These are phyloP conservation scores for Gallinago media DNA, from an alignment of 2,113 vertebrate genomes.

Conservation along the genomic window DNA sequence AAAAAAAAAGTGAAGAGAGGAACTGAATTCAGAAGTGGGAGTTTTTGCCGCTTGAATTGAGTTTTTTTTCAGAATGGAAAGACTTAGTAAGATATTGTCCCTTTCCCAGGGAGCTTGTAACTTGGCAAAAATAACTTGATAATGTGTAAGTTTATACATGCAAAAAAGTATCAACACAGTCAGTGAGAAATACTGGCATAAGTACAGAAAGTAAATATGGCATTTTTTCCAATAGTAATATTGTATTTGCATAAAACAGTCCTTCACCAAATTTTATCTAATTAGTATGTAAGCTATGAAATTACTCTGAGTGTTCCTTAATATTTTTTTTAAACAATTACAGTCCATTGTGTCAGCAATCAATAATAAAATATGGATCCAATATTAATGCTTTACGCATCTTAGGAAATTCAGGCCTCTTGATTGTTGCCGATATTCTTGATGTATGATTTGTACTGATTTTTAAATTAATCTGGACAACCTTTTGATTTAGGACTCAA, in stretches of 20 bases:
- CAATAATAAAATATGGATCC: not conserved
- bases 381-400: accelerated
- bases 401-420: not conserved
- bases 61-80: not conserved
- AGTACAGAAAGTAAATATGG: not conserved
- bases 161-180: not conserved
- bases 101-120: not conserved
- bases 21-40: not conserved
- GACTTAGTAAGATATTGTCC: not conserved
- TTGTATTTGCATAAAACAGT: not conserved
- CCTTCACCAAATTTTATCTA: not conserved
- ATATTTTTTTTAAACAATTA: not conserved
- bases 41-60: not conserved
- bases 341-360: not conserved
- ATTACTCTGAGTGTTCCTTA: not conserved
- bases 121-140: not conserved
- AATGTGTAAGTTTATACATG: not conserved
- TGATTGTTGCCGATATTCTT: not conserved
- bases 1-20: not conserved
- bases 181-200: not conserved
- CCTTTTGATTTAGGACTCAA: not conserved
- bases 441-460: not conserved
- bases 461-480: not conserved
- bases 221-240: not conserved
- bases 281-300: not conserved